Percentiles rank a stretch among this genome's conserved stretches.
These are phyloP conservation scores for Chouioia cunea DNA, from an alignment of 2,888 invertebrate species.

Conservation along the genomic window DNA sequence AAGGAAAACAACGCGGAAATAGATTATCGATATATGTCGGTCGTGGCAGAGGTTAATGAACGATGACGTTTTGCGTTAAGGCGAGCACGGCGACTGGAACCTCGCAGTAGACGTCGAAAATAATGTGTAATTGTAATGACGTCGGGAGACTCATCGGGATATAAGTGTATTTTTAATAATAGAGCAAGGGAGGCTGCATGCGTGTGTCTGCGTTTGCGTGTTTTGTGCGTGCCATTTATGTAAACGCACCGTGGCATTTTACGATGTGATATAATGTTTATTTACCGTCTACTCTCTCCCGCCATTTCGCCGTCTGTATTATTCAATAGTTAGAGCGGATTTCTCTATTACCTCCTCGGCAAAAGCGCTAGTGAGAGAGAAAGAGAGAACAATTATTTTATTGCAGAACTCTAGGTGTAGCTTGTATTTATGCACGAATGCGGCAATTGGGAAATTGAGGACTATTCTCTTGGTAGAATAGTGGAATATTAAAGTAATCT, in stretches of 20 bases:
- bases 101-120: slow-evolving; percentile 1
- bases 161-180: neutral
- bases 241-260: slow-evolving; percentile 18
- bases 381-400: slow-evolving; percentile 25
- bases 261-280: slow-evolving; percentile 36
- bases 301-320: slow-evolving; percentile 21
- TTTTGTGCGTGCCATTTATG: slow-evolving; percentile 17
- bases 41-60: slow-evolving; percentile 28
- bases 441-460: too few relatives aligned
- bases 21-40: slow-evolving; percentile 24
- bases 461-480: too few relatives aligned
- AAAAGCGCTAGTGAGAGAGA: too few relatives aligned
- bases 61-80: neutral
- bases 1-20: slow-evolving; percentile 36
- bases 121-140: slow-evolving; percentile 4
- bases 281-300: too few relatives aligned
- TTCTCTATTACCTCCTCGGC: slow-evolving; percentile 12
- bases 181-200: neutral
- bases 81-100: slow-evolving; percentile 11
- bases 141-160: too few relatives aligned
- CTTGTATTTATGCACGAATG: too few relatives aligned
- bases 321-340: slow-evolving; percentile 24
- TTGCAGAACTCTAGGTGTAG: slow-evolving; percentile 1
- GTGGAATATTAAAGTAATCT: too few relatives aligned
- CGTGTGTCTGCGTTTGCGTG: neutral